These are phyloP conservation scores for Pteronotus mesoamericanus DNA, from an alignment of 2,797 vertebrate genomes.

Conservation along the genomic window DNA sequence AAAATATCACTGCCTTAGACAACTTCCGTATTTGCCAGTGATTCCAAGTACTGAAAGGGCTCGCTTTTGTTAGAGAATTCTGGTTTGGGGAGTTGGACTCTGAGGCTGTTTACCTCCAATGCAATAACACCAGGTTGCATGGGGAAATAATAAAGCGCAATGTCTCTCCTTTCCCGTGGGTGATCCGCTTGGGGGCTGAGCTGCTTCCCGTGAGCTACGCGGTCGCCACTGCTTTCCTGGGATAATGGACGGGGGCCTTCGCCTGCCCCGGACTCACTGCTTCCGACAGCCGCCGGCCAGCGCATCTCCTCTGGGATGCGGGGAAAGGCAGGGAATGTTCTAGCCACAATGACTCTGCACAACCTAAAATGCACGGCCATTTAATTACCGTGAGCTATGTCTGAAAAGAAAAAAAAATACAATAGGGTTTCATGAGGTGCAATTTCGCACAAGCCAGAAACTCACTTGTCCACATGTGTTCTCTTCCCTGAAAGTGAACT, in stretches of 20 bases:
- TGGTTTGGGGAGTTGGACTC: slow-evolving; percentile 64
- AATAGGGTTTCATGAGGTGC: background rate
- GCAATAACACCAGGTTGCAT: slow-evolving; percentile 55
- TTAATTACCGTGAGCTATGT: slow-evolving; percentile 47
- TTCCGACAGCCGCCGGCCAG: background rate
- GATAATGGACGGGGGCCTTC: slow-evolving; percentile 52
- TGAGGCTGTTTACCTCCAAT: slow-evolving; percentile 44
- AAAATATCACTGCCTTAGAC: slow-evolving; percentile 51
- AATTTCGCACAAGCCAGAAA: background rate
- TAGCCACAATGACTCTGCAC: slow-evolving; percentile 28
- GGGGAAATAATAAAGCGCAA: slow-evolving; percentile 28
- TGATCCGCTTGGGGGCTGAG: slow-evolving; percentile 39
- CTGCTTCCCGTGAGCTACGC: slow-evolving; percentile 65
- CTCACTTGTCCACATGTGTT: background rate
- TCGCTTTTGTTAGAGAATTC: slow-evolving; percentile 64
- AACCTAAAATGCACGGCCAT: background rate
- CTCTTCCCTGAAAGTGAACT: background rate
- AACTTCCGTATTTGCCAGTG: slow-evolving; percentile 52
- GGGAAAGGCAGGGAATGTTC: background rate
- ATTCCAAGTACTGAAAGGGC: slow-evolving; percentile 61
- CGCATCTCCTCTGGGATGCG: slow-evolving; percentile 28
- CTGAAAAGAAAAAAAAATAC: slow-evolving; percentile 28
- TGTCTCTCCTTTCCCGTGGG: slow-evolving; percentile 55
- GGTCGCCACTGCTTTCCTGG: slow-evolving; percentile 60
- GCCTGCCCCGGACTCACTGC: slow-evolving; percentile 61